Base-by-base conservation (phyloP, 2,797 vertebrate species). In the Parambassis ranga region DNA sequence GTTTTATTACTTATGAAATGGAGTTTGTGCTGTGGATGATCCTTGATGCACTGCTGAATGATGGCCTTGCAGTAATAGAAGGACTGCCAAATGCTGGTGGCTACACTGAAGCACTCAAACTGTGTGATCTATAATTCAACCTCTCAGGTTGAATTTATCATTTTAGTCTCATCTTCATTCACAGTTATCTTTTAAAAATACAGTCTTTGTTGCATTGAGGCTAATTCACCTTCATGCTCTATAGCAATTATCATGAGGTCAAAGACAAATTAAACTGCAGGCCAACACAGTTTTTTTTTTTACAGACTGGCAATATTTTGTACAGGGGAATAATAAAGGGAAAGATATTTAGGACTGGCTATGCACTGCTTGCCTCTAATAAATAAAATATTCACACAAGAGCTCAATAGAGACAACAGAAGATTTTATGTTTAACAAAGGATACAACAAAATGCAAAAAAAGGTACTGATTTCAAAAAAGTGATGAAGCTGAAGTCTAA, bases 311-410 rank as follows among this genome's bases (percentile, higher is more conserved):
- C n/a, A n/a, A n/a, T n/a, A n/a, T n/a, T n/a, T n/a, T n/a, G n/a
- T n/a, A n/a, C 33, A 33, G 20, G 26, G 27, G 24, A n/a, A 15
- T 23, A 22, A 27, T 55, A 44, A 59, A 31, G 26, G 5, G 8
- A 38, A 30, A 38, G 33, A 4, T 14, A 9, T 42, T 39, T 26
- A 44, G 30, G 65, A 15, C n/a, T n/a, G n/a, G n/a, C n/a, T n/a
- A n/a, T n/a, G 61, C 55, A 39, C 52, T 50, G 57, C 63, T 65
- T 68, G 49, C 59, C 65, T 73, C 61, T 44, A 15, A 42, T 38
- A 52, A 42, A 48, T 37, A 47, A 63, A 30, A 43, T 28, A 44
- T 62, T 20, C 13, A 26, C 32, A 44, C 19, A 24, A 10, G 10
- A 62, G 47, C 48, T 3, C 10, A 48, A 19, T 11, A 1, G 27